A percentile compares a stretch with the other conserved stretches of the same genome.
phyloP scores from a whole-genome alignment of 2,113 vertebrate genomes.

The Centropus unirufus region DNA sequence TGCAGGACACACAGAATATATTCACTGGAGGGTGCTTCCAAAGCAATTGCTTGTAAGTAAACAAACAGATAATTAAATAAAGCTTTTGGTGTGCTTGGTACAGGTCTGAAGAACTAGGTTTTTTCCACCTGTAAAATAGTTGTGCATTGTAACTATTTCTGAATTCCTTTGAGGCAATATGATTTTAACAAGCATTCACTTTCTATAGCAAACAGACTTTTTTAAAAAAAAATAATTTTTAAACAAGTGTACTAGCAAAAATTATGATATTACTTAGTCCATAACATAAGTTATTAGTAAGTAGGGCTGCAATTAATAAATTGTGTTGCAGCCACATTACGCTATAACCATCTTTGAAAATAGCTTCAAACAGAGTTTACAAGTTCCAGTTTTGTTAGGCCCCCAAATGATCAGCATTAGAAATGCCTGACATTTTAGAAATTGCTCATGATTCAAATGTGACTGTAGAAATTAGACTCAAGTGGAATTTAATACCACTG shows the following conservation, averaged over 20 bases:
- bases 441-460: slow-evolving; percentile 13
- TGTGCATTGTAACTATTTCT: background rate
- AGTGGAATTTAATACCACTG: background rate
- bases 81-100: background rate
- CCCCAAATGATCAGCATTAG: background rate
- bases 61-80: background rate
- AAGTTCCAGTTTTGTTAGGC: background rate
- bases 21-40: background rate
- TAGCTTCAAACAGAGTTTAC: slow-evolving; percentile 15
- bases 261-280: background rate
- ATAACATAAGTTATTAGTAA: background rate
- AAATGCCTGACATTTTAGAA: slow-evolving; percentile 22
- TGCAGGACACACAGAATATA: background rate
- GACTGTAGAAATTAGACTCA: background rate
- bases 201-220: background rate
- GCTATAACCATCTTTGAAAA: slow-evolving; percentile 21
- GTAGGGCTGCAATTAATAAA: slow-evolving; percentile 24
- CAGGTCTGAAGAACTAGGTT: background rate
- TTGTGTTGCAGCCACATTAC: background rate
- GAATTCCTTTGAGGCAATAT: background rate
- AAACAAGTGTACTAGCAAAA: background rate
- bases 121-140: background rate
- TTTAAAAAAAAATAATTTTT: background rate
- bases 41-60: background rate
- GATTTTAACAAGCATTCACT: background rate